Percentiles rank a stretch among this genome's conserved stretches.
Conservation (phyloP, 2,888 invertebrate genomes). For the Melanotus villosus region DNA sequence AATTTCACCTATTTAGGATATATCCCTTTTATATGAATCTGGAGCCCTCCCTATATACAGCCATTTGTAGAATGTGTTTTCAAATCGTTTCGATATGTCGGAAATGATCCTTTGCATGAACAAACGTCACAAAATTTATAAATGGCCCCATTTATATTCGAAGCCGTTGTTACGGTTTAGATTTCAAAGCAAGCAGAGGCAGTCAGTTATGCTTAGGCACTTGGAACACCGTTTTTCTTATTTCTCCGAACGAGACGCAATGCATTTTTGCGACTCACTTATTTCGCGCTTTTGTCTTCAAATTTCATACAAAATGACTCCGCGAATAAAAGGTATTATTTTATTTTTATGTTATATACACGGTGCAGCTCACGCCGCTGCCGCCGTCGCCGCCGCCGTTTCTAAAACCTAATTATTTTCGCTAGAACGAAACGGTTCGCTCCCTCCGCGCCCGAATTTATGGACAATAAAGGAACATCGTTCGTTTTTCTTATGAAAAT, state of each 20-base stretch:
- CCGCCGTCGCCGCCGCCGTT: too few relatives aligned
- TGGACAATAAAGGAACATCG: background rate
- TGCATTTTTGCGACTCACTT: slow-evolving; percentile 35
- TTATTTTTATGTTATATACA: slow-evolving; percentile 12
- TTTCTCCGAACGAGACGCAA: slow-evolving; percentile 31
- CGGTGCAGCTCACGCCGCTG: background rate
- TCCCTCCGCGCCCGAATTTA: slow-evolving; percentile 3
- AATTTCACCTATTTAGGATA: slow-evolving; percentile 50
- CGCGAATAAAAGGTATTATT: slow-evolving; percentile 9
- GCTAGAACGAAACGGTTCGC: background rate
- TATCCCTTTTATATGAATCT: slow-evolving; percentile 51
- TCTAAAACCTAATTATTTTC: slow-evolving; percentile 11
- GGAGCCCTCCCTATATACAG: slow-evolving; percentile 47
- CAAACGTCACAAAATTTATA: slow-evolving; percentile 58
- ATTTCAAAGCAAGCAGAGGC: slow-evolving; percentile 50
- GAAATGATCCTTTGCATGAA: slow-evolving; percentile 57
- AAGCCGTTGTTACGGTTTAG: slow-evolving; percentile 51
- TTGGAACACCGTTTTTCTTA: slow-evolving; percentile 33
- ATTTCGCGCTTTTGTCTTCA: slow-evolving; percentile 31
- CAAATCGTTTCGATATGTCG: slow-evolving; percentile 54
- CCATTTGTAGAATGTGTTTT: slow-evolving; percentile 55
- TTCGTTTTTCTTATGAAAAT: slow-evolving; percentile 7
- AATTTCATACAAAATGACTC: slow-evolving; percentile 6
- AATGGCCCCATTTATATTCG: slow-evolving; percentile 58
- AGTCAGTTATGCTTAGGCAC: slow-evolving; percentile 50